Conservation (phyloP, 2,888 invertebrate species). For the Drosophila kanekoi region DNA sequence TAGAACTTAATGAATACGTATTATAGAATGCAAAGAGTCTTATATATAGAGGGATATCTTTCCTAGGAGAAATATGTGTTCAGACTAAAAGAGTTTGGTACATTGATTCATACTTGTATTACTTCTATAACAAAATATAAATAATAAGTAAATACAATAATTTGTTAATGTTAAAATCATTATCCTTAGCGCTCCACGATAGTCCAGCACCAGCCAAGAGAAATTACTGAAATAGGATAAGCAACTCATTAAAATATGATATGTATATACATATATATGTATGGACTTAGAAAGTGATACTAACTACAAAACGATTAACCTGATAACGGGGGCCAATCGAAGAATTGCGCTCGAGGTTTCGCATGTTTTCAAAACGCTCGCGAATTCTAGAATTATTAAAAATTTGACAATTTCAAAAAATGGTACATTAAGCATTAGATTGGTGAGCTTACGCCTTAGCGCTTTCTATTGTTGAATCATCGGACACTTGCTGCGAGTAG, state of each 20-base stretch:
- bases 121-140: slow-evolving; percentile 8
- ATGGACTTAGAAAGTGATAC: slow-evolving; percentile 82
- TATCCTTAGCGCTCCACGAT: neutral
- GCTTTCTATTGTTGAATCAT: slow-evolving; percentile 93
- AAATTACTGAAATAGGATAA: slow-evolving; percentile 36
- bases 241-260: neutral
- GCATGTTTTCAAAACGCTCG: slow-evolving; percentile 95
- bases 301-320: slow-evolving; percentile 97
- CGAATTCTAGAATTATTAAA: slow-evolving; percentile 88
- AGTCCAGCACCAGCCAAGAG: neutral
- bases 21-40: too few species aligned
- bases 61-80: too few species aligned
- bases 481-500: slow-evolving; percentile 86
- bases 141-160: slow-evolving; percentile 2
- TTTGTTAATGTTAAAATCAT: neutral
- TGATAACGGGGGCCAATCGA: slow-evolving; percentile 87
- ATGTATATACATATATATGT: neutral
- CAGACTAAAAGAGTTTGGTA: neutral
- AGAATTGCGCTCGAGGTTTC: slow-evolving; percentile 86
- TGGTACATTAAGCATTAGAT: too few species aligned
- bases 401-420: neutral
- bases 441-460: slow-evolving; percentile 88
- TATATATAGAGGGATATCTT: too few species aligned
- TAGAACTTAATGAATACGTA: too few species aligned
- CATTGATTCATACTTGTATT: neutral